A percentile compares a stretch with the other conserved stretches of the same genome.
phyloP scores from a whole-genome alignment of 1,140 invertebrate species.

The Drosophila parabipectinata region DNA sequence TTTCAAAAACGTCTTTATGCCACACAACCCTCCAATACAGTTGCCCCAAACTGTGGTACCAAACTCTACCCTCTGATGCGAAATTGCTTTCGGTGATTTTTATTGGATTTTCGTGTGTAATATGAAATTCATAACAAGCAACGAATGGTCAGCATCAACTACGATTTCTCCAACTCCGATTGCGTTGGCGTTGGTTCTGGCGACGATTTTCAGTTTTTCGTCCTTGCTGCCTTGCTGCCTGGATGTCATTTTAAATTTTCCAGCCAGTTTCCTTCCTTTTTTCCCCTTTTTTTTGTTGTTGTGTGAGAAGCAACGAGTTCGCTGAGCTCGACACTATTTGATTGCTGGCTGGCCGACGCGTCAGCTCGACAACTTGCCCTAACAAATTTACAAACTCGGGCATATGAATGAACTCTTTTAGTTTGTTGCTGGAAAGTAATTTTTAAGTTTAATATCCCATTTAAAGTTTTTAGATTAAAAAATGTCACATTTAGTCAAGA shows the following conservation, averaged over 20 bases:
- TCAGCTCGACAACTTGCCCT: slow-evolving; percentile 46
- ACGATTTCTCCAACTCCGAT: slow-evolving; percentile 26
- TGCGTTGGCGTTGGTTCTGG: slow-evolving; percentile 28
- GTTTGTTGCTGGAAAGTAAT: slow-evolving; percentile 5
- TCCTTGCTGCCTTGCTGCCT: slow-evolving; percentile 33
- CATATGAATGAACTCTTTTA: background rate
- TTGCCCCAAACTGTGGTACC: background rate
- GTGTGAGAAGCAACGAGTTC: background rate
- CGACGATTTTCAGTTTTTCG: slow-evolving; percentile 41
- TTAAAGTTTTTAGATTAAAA: background rate
- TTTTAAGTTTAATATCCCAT: background rate
- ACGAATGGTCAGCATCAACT: slow-evolving; percentile 35
- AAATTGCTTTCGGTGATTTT: slow-evolving; percentile 82
- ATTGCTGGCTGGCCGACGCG: slow-evolving; percentile 53
- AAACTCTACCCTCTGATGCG: slow-evolving; percentile 10
- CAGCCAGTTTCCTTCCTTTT: slow-evolving; percentile 37
- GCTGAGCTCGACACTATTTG: slow-evolving; percentile 68
- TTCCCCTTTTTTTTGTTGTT: background rate
- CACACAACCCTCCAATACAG: background rate
- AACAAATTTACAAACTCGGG: background rate
- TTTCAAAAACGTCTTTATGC: slow-evolving; percentile 38
- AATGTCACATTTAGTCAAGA: no score
- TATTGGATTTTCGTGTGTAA: slow-evolving; percentile 78
- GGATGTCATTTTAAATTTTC: slow-evolving; percentile 56
- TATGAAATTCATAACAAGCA: slow-evolving; percentile 79